Evolutionary conservation across 2,888 invertebrate genomes (phyloP), one percentile per base, ranked within the genome.

Genomic region (Hyles lineata): DNA sequence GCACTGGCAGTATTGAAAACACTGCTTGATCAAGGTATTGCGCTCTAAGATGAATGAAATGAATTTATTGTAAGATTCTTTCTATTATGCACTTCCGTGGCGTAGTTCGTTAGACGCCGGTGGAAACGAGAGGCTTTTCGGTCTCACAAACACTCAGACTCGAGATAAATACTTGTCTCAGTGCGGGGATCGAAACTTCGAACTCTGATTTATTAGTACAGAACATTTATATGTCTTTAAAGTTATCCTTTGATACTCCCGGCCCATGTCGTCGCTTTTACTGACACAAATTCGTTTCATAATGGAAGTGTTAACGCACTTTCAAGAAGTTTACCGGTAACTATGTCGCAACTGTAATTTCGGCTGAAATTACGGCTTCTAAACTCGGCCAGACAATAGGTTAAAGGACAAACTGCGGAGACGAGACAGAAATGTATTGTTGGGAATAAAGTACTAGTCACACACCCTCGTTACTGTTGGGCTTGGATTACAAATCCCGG

Each of bases 271-370:
- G 35, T 63, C 21, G 63, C 21, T 11, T 9, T 15, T 23, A 15
- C 3, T 63, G 29, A n/a, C 19, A 43, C 67, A 67, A 67, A 67
- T 23, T 67, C 23, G 50, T 67, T 50, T 8, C 67, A 50, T 50
- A 67, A 67, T 43, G 50, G 67, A 17, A 67, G 17, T 50, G 63
- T 67, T 50, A 50, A 23, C 50, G 62, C 67, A 63, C 15, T 63
- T 50, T 67, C 50, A 11, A 43, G 43, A 67, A 67, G 43, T 67
- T 67, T 17, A 43, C 23, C 50, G 19, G 61, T 71, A 71, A 71
- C 32, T 71, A 50, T 71, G 59, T 60, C 43, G 71, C 29, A 71
- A 71, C 25, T 71, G 71, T 71, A 71, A 71, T 71, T 67, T 50
- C 15, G 21, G 50, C 67, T 23, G 43, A 23, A 67, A 43, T 67